Evolutionary conservation across 2,888 invertebrate genomes (phyloP), one percentile per base, ranked within the genome.

Genomic region (Drosophila pseudotakahashii): DNA sequence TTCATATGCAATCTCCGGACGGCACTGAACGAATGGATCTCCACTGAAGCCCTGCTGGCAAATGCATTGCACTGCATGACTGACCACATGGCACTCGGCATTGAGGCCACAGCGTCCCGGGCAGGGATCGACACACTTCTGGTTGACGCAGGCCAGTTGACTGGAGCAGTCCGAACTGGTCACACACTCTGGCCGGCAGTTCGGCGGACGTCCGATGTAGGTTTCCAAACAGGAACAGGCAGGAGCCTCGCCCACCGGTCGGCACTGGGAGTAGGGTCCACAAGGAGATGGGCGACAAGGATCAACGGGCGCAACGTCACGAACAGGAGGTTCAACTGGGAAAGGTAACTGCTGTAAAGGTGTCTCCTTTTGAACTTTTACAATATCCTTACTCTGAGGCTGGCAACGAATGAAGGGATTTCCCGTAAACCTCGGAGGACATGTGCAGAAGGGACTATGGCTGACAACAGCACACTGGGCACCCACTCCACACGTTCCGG

Each of bases 221-320:
- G 94, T 94, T 54, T 93, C 92, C 32, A 95, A 92, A 84, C 97
- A 97, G 11, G 96, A 95, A 89, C 97, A 97, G 2, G 95, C 94
- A 0, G 96, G 95, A 37, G 94, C 93, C 42, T 94, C 95, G 50
- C 94, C 94, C 11, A 93, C 92, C 73, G 94, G 93, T 88, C 94
- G 94, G 84, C 96, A 97, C 86, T 95, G 93, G 1, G 96, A 94
- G 89, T 96, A 95, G 0, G 96, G 94, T n/a, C 97, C 97, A 90
- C 97, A 97, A 1, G 97, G 96, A 39, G 95, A 95, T 55, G 96
- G 96, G 59, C 93, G 92, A 86, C 97, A 97, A n/a, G 96, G 95
- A 84, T 96, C 94, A 34, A 93, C 90, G 32, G 93, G 92, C 55
- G 93, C 86, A 64, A 91, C 78, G 79, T 92, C 91, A 44, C 91